A percentile compares a stretch with the other conserved stretches of the same genome.
Evolutionary conservation across 1,140 invertebrate species (phyloP).

Genomic region (Pygmarrhopalites habei): DNA sequence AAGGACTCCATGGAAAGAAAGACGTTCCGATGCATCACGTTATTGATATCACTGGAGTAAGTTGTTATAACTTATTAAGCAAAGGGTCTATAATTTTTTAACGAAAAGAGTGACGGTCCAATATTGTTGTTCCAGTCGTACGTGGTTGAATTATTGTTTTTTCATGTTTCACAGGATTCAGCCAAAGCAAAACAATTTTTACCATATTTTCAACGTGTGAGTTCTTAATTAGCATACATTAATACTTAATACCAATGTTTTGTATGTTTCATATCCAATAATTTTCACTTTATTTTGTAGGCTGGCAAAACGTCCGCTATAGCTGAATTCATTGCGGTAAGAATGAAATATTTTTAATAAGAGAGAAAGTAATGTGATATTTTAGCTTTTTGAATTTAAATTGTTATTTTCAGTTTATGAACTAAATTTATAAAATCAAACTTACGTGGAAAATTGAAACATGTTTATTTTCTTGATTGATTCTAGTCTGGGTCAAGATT

Average conservation of each 20-base stretch:
- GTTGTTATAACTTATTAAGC: slow-evolving; percentile 18
- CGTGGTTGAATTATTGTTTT: slow-evolving; percentile 5
- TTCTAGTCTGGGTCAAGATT: slow-evolving; percentile 88
- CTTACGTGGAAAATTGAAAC: no score
- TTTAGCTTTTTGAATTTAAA: no score
- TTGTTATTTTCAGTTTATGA: no score
- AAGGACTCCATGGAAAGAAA: slow-evolving; percentile 79
- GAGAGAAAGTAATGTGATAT: no score
- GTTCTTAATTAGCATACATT: no score
- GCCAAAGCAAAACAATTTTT: slow-evolving; percentile 85
- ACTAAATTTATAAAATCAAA: no score
- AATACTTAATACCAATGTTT: no score
- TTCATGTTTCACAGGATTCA: slow-evolving; percentile 52
- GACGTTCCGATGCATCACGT: slow-evolving; percentile 58
- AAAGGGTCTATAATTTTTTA: slow-evolving; percentile 1
- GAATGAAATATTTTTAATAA: no score
- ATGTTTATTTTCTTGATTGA: no score
- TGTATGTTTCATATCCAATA: no score
- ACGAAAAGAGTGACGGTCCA: not conserved
- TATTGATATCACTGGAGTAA: slow-evolving; percentile 73
- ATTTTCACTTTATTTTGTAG: no score
- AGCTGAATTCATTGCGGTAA: slow-evolving; percentile 91
- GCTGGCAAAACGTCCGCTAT: slow-evolving; percentile 75
- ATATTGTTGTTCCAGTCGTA: not conserved
- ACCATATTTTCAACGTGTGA: slow-evolving; percentile 80